Evolutionary conservation across 2,888 invertebrate genomes (phyloP).

Genomic region (Pseudeuparius sepicola): DNA sequence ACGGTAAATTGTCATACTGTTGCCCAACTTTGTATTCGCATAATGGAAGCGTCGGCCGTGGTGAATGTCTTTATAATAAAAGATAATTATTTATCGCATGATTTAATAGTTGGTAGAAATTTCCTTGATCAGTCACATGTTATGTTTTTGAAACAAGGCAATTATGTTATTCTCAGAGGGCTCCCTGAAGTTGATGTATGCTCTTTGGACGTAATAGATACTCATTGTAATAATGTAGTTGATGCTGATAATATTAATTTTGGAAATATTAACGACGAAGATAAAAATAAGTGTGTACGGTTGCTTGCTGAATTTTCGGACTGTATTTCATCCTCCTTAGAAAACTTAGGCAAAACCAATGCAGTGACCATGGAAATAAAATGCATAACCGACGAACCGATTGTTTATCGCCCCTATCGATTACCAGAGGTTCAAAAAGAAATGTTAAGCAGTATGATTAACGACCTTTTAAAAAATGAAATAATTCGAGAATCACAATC

Average conservation of each 20-base stretch:
- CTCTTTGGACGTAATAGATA: too few species aligned
- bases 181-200: not conserved
- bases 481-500: slow-evolving; percentile 16
- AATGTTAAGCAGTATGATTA: not conserved
- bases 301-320: slow-evolving; percentile 1
- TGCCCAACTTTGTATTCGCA: too few species aligned
- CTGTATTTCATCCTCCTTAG: slow-evolving; percentile 1
- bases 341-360: slow-evolving; percentile 1
- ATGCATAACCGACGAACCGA: slow-evolving; percentile 1
- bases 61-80: slow-evolving; percentile 3
- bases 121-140: slow-evolving; percentile 1
- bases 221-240: slow-evolving; percentile 1
- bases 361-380: not conserved
- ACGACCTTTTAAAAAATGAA: slow-evolving; percentile 7
- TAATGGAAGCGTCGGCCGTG: slow-evolving; percentile 1
- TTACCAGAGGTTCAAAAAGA: slow-evolving; percentile 1
- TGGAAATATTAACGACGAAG: not conserved
- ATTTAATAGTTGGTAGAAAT: slow-evolving; percentile 1
- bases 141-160: not conserved
- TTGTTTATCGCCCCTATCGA: slow-evolving; percentile 2
- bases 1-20: too few species aligned
- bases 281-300: slow-evolving; percentile 1
- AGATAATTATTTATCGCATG: slow-evolving; percentile 5
- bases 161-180: not conserved
- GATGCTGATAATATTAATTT: not conserved